phyloP scores from a whole-genome alignment of 2,797 vertebrate species.

The Hippocampus kuda region DNA sequence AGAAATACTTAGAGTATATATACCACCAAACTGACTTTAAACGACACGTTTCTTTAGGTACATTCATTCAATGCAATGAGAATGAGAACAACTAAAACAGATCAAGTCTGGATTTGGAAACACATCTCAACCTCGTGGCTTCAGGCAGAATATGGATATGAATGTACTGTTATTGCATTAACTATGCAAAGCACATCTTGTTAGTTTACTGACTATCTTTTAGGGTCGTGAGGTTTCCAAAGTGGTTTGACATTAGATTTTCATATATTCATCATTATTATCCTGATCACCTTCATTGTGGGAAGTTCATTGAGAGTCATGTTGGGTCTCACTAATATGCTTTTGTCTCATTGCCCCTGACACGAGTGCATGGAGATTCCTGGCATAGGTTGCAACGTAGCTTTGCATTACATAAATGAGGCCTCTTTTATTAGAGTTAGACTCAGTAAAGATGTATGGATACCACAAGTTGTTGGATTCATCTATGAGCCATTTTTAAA shows the following conservation, averaged over 20 bases:
- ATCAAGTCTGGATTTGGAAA: neutral
- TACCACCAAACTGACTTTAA: neutral
- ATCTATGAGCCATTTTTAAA: neutral
- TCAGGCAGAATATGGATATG: neutral
- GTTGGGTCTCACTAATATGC: neutral
- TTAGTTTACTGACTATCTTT: neutral
- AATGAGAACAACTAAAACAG: neutral
- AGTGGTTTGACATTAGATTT: neutral
- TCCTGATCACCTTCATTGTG: neutral
- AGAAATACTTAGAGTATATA: too few relatives aligned
- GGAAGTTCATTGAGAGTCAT: neutral
- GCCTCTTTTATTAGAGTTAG: neutral
- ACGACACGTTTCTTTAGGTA: neutral
- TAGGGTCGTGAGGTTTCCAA: neutral
- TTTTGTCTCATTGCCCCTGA: neutral
- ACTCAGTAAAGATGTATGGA: neutral
- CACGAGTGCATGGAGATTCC: neutral
- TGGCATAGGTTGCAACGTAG: neutral
- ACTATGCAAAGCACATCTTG: constrained; percentile 1
- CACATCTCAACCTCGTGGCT: neutral
- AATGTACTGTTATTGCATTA: neutral
- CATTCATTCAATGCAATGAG: neutral
- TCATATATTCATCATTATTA: constrained; percentile 2
- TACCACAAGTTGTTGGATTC: neutral
- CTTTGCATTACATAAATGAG: neutral